Evolutionary conservation across 2,797 vertebrate species (phyloP), one percentile per base, ranked within the genome.

Genomic region (Cyclura pinguis): DNA sequence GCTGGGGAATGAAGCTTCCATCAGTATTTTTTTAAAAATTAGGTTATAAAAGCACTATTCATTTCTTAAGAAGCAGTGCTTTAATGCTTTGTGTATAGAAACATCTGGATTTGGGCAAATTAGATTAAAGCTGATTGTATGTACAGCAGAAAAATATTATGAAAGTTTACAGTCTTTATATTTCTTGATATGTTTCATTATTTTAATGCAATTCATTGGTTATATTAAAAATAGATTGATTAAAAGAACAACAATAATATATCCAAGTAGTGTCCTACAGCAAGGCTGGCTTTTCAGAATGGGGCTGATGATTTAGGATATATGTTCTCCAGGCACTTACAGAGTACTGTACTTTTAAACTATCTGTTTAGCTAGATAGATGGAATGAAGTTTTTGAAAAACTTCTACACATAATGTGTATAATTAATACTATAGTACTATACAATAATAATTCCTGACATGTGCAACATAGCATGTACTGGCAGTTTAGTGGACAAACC

Each of bases 21-120:
- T 88, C 85, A 85, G 93, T 95, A 90, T 92, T 91, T 67, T 69
- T 69, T 12, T 89, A 93, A 88, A 94, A 42, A 86, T 69, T 92
- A 89, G 77, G 82, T 95, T 84, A 92, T 91, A 92, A 87, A 96
- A 93, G 87, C 88, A 94, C 93, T 59, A 88, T 91, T 93, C 83
- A 87, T 88, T 94, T 95, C 94, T 95, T 91, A 94, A 94, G 88
- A 93, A 94, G 86, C 95, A 93, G 67, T 69, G 67, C 67, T 93
- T 52, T 95, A 95, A 92, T 94, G 91, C 93, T 95, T 93, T 97
- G 52, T 87, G 38, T 59, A n/a, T 42, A 80, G 18, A 52, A 84
- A 78, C 35, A 16, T 13, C 35, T 88, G 85, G 55, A 86, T 35
- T 76, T 86, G 69, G 4, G n/a, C 52, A 59, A 52, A 8, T 1